A percentile compares a stretch with the other conserved stretches of the same genome.
phyloP scores from a whole-genome alignment of 2,113 vertebrate species.

The Pogonocichla stellata region DNA sequence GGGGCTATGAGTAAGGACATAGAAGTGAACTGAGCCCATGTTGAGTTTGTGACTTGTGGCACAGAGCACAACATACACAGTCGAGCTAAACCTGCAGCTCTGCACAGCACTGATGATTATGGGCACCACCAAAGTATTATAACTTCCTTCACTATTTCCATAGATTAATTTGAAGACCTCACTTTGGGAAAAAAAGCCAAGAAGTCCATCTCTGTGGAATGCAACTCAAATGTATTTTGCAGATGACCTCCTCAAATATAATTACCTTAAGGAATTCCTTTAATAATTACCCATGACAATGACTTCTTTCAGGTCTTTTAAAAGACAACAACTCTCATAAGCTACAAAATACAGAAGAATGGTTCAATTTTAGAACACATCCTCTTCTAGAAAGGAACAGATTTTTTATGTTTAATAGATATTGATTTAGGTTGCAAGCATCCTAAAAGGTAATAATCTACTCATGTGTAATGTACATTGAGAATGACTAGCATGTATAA shows the following conservation, averaged over 20 bases:
- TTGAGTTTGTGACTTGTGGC: accelerated
- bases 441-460: constrained; percentile 1
- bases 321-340: not conserved
- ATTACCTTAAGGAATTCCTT: not conserved
- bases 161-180: not conserved
- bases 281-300: not conserved
- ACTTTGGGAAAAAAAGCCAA: not conserved
- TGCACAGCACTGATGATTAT: not conserved
- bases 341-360: not conserved
- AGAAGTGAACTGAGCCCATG: not conserved
- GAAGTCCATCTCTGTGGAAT: not conserved
- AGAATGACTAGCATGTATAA: not conserved
- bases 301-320: not conserved
- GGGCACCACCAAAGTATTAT: not conserved
- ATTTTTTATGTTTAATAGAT: not conserved
- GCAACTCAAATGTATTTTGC: not conserved
- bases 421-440: constrained; percentile 10
- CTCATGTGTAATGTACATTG: not conserved
- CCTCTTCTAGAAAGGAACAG: not conserved
- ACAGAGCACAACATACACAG: accelerated
- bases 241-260: not conserved
- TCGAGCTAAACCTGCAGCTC: not conserved
- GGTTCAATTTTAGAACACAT: not conserved
- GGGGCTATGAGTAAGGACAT: not conserved
- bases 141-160: not conserved